These are phyloP conservation scores for Drosophila eohydei DNA, from an alignment of 2,888 invertebrate genomes.

Conservation along the genomic window DNA sequence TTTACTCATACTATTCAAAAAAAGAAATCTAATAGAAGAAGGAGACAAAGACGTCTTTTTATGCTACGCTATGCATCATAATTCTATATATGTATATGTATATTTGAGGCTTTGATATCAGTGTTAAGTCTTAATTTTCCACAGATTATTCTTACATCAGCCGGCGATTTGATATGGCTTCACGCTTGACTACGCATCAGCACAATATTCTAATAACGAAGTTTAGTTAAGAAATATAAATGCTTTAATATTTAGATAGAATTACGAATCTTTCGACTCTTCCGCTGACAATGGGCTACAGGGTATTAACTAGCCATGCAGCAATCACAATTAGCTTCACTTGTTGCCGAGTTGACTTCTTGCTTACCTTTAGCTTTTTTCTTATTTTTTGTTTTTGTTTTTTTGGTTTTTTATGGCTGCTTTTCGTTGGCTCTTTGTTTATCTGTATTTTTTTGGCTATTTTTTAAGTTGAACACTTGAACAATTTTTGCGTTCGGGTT, in stretches of 20 bases:
- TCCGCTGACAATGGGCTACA: not conserved
- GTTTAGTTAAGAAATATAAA: slow-evolving; percentile 5
- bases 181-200: not conserved
- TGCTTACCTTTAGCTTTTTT: slow-evolving; percentile 25
- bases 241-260: not conserved
- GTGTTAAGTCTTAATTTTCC: not conserved
- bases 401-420: slow-evolving; percentile 27
- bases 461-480: slow-evolving; percentile 41
- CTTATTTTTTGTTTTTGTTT: slow-evolving; percentile 4
- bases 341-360: slow-evolving; percentile 29
- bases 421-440: slow-evolving; percentile 10
- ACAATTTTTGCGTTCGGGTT: slow-evolving; percentile 42
- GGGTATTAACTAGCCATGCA: slow-evolving; percentile 26
- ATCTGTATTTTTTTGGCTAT: slow-evolving; percentile 3
- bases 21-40: not conserved
- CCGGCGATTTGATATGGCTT: not conserved
- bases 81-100: not conserved
- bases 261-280: not conserved
- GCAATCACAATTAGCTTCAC: slow-evolving; percentile 4
- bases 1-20: not conserved
- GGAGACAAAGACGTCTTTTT: not conserved
- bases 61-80: not conserved
- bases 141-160: not conserved
- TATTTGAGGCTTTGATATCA: not conserved
- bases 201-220: not conserved